Percentiles rank a stretch among this genome's conserved stretches.
phyloP scores from a whole-genome alignment of 2,888 invertebrate species.

The Herminia tarsipennalis region DNA sequence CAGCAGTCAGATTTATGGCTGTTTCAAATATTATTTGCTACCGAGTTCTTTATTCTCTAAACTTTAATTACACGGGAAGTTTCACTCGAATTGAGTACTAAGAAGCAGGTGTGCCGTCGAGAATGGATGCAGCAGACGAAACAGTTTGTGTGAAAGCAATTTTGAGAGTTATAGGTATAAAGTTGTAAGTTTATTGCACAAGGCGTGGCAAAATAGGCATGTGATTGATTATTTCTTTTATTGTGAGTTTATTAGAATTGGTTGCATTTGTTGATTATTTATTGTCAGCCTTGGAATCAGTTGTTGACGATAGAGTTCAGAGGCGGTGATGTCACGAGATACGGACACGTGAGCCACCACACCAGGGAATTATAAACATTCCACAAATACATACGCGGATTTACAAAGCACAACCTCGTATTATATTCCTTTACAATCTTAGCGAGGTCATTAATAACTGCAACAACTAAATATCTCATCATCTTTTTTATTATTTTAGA shows the following conservation, averaged over 20 bases:
- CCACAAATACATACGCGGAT: slow-evolving; percentile 13
- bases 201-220: slow-evolving; percentile 25
- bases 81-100: slow-evolving; percentile 14
- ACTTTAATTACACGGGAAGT: slow-evolving; percentile 55
- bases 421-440: slow-evolving; percentile 10
- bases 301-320: slow-evolving; percentile 41
- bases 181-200: slow-evolving; percentile 17
- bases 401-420: slow-evolving; percentile 2
- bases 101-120: slow-evolving; percentile 22
- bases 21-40: slow-evolving; percentile 46
- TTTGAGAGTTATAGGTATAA: slow-evolving; percentile 13
- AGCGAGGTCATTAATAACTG: slow-evolving; percentile 4
- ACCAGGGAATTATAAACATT: slow-evolving; percentile 28
- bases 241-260: slow-evolving; percentile 38
- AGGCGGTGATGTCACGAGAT: slow-evolving; percentile 54
- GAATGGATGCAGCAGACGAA: slow-evolving; percentile 10
- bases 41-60: slow-evolving; percentile 45
- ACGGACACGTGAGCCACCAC: slow-evolving; percentile 47
- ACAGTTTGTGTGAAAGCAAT: slow-evolving; percentile 8
- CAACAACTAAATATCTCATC: slow-evolving; percentile 1
- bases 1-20: slow-evolving; percentile 28
- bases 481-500: slow-evolving; percentile 11
- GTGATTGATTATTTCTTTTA: slow-evolving; percentile 48
- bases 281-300: slow-evolving; percentile 51
- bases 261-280: slow-evolving; percentile 45